Evolutionary conservation across 37 sponge, comb jelly and placozoan genomes (phyloP).

Genomic region (Mnemiopsis leidyi): DNA sequence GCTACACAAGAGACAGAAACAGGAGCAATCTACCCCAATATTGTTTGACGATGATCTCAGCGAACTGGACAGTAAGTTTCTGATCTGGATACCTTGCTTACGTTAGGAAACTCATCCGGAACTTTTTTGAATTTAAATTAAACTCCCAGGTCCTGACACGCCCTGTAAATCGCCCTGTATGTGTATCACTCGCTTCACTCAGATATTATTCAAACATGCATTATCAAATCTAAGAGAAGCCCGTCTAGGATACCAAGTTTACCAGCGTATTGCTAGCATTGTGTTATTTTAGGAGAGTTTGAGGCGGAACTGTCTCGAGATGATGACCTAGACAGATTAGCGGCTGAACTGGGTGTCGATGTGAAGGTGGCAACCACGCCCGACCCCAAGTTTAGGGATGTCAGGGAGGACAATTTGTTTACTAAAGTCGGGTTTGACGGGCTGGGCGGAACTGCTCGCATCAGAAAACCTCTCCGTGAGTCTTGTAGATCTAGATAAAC

Average conservation of each 20-base stretch:
- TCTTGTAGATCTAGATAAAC: neutral
- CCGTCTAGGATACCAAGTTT: too few species aligned
- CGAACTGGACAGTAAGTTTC: neutral
- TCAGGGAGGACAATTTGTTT: slow-evolving; percentile 35
- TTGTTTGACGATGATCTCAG: neutral
- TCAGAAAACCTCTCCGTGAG: slow-evolving; percentile 9
- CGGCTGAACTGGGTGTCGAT: slow-evolving; percentile 53
- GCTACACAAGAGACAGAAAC: neutral
- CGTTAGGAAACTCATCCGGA: too few species aligned
- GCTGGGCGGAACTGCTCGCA: neutral
- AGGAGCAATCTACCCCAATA: slow-evolving; percentile 11
- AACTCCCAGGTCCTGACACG: too few species aligned
- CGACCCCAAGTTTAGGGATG: neutral
- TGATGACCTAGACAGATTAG: slow-evolving; percentile 21
- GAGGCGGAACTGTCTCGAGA: slow-evolving; percentile 40
- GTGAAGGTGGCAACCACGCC: slow-evolving; percentile 19
- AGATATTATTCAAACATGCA: too few species aligned
- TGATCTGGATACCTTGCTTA: too few species aligned
- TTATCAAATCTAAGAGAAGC: neutral
- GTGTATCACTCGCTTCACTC: too few species aligned
- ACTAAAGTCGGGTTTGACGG: slow-evolving; percentile 56
- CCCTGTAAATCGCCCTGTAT: too few species aligned
- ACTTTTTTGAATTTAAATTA: too few species aligned
- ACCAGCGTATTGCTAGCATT: too few species aligned
- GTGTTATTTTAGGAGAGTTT: slow-evolving; percentile 27